Base-by-base conservation (phyloP, 1,140 invertebrate genomes). In the Wasmannia auropunctata region DNA sequence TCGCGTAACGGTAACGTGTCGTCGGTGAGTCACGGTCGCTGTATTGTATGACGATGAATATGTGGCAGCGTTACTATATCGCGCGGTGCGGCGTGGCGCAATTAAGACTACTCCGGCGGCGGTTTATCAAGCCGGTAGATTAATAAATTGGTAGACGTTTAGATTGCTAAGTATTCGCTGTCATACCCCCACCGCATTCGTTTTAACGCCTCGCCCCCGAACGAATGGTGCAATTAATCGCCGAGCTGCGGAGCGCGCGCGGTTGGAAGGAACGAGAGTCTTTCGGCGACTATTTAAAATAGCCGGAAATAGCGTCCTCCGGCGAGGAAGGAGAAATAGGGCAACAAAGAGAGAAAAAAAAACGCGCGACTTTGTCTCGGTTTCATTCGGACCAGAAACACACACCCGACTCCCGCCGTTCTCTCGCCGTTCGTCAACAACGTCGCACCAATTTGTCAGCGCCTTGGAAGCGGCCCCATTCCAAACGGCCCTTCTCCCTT, bases 381-480 rank as follows among this genome's bases (percentile, higher is more conserved):
- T 88, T 75, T 81, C 87, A 79, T 81, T 88, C 75, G 37, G 43
- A 72, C 56, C 69, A 31, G 58, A 83, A 51, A 63, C 60, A 63
- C 51, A n/a, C 37, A 62, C 67, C 74, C n/a, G 16, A 6, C n/a
- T 58, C 5, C 54, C n/a, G n/a, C 58, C 25, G 34, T 75, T 11
- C 16, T 6, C 43, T 49, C 74, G 25, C 63, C 70, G 31, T 74
- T 90, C 88, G 89, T 90, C 89, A 90, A 87, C 88, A 74, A 90
- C 72, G 89, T 90, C 89, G 80, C 88, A 63, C 75, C 88, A 90
- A 90, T 90, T 90, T 90, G 89, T 90, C 88, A 87, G 54, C 77
- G 79, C 74, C 75, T 65, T 7, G 31, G 54, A 60, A 51, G 28
- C 80, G 22, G 25, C 43, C 49, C 70, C 22, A 46, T 81, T 43